A percentile compares a stretch with the other conserved stretches of the same genome.
phyloP scores from a whole-genome alignment of 2,888 invertebrate species.

The Chironomus riparius region DNA sequence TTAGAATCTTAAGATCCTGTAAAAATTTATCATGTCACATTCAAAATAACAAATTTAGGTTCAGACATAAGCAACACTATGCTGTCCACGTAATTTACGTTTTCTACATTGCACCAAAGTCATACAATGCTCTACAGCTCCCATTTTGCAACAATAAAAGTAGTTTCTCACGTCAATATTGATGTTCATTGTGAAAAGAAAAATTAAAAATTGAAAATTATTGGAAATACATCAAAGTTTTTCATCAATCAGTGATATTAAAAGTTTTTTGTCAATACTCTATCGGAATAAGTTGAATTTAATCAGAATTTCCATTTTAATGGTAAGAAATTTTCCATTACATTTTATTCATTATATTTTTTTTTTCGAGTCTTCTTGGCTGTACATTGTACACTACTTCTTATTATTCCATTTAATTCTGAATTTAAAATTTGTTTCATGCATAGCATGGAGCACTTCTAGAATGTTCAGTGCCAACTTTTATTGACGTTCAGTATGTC shows the following conservation, averaged over 20 bases:
- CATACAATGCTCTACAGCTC: neutral
- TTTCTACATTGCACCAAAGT: neutral
- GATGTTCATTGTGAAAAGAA: slow-evolving; percentile 4
- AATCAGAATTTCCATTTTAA: neutral
- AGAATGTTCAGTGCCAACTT: neutral
- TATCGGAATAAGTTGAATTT: neutral
- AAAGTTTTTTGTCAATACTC: neutral
- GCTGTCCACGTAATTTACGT: no score
- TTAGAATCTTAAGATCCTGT: neutral
- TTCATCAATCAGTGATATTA: neutral
- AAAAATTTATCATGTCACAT: neutral
- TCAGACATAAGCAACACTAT: neutral
- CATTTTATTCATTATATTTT: neutral
- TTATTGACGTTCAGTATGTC: no score
- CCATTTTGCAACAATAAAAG: neutral
- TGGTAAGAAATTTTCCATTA: neutral
- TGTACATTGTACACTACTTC: neutral
- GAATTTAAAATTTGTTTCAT: neutral
- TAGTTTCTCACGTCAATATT: neutral
- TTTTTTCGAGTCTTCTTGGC: neutral
- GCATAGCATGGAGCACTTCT: neutral
- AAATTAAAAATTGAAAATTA: neutral
- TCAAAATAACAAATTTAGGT: neutral
- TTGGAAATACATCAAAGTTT: neutral
- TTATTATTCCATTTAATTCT: neutral